Conservation (phyloP, 1,140 invertebrate species). For the Geopemphigus sp. region DNA sequence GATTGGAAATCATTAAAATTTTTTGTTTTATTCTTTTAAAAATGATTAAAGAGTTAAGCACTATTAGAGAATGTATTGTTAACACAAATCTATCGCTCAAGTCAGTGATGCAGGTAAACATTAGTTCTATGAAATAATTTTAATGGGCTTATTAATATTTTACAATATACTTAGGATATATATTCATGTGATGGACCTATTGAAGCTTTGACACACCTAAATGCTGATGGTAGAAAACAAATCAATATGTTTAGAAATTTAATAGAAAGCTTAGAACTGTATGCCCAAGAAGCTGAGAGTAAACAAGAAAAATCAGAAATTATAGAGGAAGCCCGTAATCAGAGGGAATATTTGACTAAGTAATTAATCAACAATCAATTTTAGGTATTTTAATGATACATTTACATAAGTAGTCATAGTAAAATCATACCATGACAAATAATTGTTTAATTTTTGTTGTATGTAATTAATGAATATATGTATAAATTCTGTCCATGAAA, state of each 20-base stretch:
- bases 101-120: conserved; percentile 72
- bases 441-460: background rate
- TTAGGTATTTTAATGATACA: background rate
- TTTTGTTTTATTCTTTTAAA: background rate
- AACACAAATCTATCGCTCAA: conserved; percentile 71
- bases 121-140: conserved; percentile 42
- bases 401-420: background rate
- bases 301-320: conserved; percentile 65
- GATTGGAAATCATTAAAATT: no score
- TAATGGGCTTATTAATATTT: background rate
- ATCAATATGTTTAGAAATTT: conserved; percentile 65
- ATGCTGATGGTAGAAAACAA: conserved; percentile 68
- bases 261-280: conserved; percentile 66
- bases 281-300: conserved; percentile 63
- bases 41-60: conserved; percentile 56
- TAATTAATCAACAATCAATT: conserved; percentile 52
- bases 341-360: conserved; percentile 67
- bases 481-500: background rate
- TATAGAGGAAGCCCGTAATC: conserved; percentile 64
- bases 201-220: conserved; percentile 67
- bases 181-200: conserved; percentile 67
- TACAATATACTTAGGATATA: conserved; percentile 61
- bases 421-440: background rate
- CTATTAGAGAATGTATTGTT: conserved; percentile 60
- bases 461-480: no score